Percentiles rank a stretch among this genome's conserved stretches.
phyloP scores from a whole-genome alignment of 2,888 invertebrate species.

The Bhutanitis thaidina region DNA sequence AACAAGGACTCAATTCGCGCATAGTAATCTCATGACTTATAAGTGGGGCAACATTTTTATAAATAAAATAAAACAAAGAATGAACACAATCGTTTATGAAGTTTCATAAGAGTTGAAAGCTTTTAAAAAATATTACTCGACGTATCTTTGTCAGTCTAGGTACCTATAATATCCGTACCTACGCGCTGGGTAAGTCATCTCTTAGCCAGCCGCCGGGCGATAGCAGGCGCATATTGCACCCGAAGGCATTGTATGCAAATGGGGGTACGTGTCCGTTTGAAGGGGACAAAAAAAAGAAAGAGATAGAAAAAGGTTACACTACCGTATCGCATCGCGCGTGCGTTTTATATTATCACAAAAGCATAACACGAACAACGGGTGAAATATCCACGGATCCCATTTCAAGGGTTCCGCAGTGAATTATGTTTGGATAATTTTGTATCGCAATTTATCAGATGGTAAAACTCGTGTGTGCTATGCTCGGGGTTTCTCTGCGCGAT shows the following conservation, averaged over 20 bases:
- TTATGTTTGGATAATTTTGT: neutral
- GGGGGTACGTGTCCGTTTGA: conserved; percentile 63
- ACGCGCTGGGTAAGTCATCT: neutral
- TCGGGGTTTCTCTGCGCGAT: too few relatives aligned
- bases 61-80: too few relatives aligned
- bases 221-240: conserved; percentile 70
- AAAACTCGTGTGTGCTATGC: too few relatives aligned
- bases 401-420: conserved; percentile 30
- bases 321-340: conserved; percentile 45
- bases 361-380: conserved; percentile 46
- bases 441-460: too few relatives aligned
- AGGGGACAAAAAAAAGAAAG: conserved; percentile 58
- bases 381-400: conserved; percentile 36
- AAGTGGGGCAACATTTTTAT: too few relatives aligned
- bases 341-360: conserved; percentile 61
- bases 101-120: too few relatives aligned
- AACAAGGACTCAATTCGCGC: too few relatives aligned
- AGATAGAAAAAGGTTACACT: conserved; percentile 31
- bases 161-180: neutral
- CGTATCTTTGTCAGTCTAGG: conserved; percentile 8
- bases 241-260: conserved; percentile 74
- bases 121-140: too few relatives aligned
- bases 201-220: conserved; percentile 32
- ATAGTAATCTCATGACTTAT: too few relatives aligned
- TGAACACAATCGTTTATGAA: too few relatives aligned